Evolutionary conservation across 2,797 vertebrate genomes (phyloP), one percentile per base, ranked within the genome.

Genomic region (Orestias chungarensis): DNA sequence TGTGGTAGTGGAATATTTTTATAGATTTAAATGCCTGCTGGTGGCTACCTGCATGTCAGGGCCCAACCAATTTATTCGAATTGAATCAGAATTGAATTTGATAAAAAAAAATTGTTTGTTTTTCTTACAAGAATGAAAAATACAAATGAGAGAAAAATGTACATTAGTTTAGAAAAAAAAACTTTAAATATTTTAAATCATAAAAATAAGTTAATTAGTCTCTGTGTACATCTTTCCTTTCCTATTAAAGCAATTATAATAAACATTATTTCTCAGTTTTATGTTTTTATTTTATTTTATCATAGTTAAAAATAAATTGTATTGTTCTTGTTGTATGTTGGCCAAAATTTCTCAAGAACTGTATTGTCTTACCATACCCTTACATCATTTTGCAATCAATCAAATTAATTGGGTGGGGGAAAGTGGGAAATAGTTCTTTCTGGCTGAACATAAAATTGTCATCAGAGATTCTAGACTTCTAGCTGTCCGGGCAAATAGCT

Each of bases 401-500:
- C 20, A 2, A 18, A 59, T 59, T 18, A 4, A 33, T 20, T 3
- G 8, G 35, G 18, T 59, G 20, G 11, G 23, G n/a, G 20, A 61
- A 40, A 61, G 4, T 35, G 20, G 11, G 14, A 59, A 38, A 14
- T 11, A 14, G 10, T n/a, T 61, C 35, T 38, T 57, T 38, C 20
- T 23, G 4, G 14, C 40, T 40, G 18, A 61, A 38, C 20, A n/a
- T 12, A 1, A 38, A 54, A 50, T 40, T 75, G 44, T 70, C 67
- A 69, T 78, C 27, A 57, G 38, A 55, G 27, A 72, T 46, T 33
- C 70, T 27, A 35, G 62, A 54, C 50, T 75, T 44, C 38, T 64
- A n/a, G 11, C 64, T 33, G 12, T 57, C 66, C 64, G 50, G 57
- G 33, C 64, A 27, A 75, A 73, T 57, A 73, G 40, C 29, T 59